Base-by-base conservation (phyloP, 2,888 invertebrate genomes). In the Hedya salicella region DNA sequence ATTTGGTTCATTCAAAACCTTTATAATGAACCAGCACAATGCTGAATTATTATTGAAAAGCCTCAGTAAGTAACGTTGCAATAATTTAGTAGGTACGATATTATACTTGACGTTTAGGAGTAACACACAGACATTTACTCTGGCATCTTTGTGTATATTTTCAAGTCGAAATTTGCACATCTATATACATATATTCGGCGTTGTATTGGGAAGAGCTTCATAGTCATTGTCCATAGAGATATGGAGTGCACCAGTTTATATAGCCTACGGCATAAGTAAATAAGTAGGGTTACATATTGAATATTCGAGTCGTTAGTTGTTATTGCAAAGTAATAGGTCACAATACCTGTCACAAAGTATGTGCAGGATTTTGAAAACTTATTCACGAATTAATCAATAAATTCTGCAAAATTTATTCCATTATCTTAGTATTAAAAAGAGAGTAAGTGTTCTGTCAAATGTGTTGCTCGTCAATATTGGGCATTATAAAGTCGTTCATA, bases 121-220 rank as follows among this genome's bases (percentile, higher is more conserved):
- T 66, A 78, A 78, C 78, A 74, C 68, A 57, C 70, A 75, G 79
- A 77, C 77, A 81, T 87, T 86, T 85, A 81, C 60, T 85, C 78
- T 86, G 85, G 87, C 88, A 87, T 86, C 78, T 88, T 88, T 83
- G 78, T 88, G 85, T 84, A 84, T 81, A 78, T 83, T 67, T 68
- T 69, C 60, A 67, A 53, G 39, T 60, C 40, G 59, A 64, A 54
- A 56, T 65, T 63, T 65, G 60, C 67, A 67, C 59, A 48, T 66
- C 48, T 66, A 61, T 66, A 61, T 61, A 61, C 60, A 50, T 30
- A 54, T 65, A 65, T 65, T 65, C 65, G 65, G 65, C 65, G 59
- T 65, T 66, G 54, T 66, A 66, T 66, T 61, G 56, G 50, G 44
- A 50, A 56, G 61, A 68, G 68, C 65, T 61, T 60, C 60, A 64